Base-by-base conservation (phyloP, 2,888 invertebrate species). In the Agelastica alni region DNA sequence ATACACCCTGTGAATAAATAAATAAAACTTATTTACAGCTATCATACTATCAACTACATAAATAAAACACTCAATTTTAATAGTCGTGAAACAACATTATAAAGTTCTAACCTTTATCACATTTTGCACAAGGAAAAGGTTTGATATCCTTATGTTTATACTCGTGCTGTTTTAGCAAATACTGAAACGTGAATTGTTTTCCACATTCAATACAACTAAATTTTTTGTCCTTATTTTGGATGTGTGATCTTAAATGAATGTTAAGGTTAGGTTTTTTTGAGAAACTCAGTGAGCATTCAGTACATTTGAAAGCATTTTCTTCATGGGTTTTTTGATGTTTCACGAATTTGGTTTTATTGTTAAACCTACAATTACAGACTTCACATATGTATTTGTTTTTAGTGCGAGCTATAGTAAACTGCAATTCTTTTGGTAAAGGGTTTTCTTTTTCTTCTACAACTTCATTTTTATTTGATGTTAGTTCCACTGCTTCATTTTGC, bases 71-170 rank as follows among this genome's bases (percentile, higher is more conserved):
- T n/a, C n/a, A n/a, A n/a, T n/a, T n/a, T n/a, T n/a, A n/a, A n/a
- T n/a, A n/a, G n/a, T n/a, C n/a, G n/a, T n/a, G n/a, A n/a, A n/a
- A n/a, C n/a, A n/a, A n/a, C n/a, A n/a, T 22, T 20, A 9, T 22
- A 41, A 9, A 22, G 41, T 42, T 16, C 31, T 49, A 48, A 71
- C 73, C 73, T 71, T 69, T 72, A 48, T 65, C 59, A 47, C 75
- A 75, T 43, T 67, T 61, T 2, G 61, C 49, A 53, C 74, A 75
- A 9, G 72, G 72, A 62, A 65, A 74, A 13, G 75, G 75, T 51
- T 74, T 74, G 17, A 64, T 56, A 31, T 68, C 66, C 6, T 58
- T 58, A 58, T 75, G 75, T 54, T 71, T 72, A 42, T 59, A 74
- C 44, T 63, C 67, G 42, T 75, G 75, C 44, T 70, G 71, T 31